phyloP scores from a whole-genome alignment of 2,113 vertebrate genomes.

The Donacobius atricapilla region DNA sequence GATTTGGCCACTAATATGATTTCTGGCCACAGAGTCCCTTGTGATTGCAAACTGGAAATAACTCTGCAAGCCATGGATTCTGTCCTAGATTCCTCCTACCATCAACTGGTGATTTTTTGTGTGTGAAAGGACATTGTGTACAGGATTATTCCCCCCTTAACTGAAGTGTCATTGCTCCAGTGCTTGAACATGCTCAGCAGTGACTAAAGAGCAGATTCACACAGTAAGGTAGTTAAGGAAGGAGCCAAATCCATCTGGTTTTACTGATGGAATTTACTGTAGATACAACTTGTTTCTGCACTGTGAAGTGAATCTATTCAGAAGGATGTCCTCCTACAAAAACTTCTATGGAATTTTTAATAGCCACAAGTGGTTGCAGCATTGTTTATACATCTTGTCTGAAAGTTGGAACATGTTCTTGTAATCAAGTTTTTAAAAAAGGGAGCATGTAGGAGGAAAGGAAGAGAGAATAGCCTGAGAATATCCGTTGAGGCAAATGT shows the following conservation, averaged over 20 bases:
- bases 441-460: neutral
- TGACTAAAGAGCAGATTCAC: neutral
- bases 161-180: neutral
- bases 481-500: slow-evolving; percentile 24
- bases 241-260: neutral
- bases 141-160: neutral
- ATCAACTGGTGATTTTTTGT: neutral
- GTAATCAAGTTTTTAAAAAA: neutral
- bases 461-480: slow-evolving; percentile 46
- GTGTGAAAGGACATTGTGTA: neutral
- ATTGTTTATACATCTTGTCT: slow-evolving; percentile 42
- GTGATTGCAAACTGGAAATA: neutral
- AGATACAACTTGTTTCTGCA: neutral
- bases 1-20: neutral
- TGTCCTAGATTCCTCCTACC: neutral
- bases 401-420: slow-evolving; percentile 37
- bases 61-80: neutral
- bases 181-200: neutral
- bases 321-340: slow-evolving; percentile 28
- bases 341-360: slow-evolving; percentile 29
- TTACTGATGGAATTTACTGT: neutral
- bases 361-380: slow-evolving; percentile 30
- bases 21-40: neutral
- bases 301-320: neutral
- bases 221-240: neutral